Percentiles rank a stretch among this genome's conserved stretches.
phyloP scores from a whole-genome alignment of 2,888 invertebrate species.

The Brassicogethes aeneus region DNA sequence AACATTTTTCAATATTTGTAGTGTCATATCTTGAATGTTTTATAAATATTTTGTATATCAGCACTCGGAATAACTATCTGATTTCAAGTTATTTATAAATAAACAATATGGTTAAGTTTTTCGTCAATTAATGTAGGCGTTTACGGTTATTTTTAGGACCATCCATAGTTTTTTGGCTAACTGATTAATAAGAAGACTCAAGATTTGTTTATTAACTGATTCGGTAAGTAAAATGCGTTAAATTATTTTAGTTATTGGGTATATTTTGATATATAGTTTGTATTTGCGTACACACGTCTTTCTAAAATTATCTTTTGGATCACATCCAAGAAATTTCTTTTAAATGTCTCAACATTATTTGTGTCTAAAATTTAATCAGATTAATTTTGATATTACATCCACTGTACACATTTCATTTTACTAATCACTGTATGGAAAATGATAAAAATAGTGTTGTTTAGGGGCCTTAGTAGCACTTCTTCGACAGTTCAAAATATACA shows the following conservation, averaged over 20 bases:
- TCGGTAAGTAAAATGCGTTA: slow-evolving; percentile 26
- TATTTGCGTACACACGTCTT: slow-evolving; percentile 28
- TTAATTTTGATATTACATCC: no score
- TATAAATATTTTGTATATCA: no score
- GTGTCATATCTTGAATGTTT: slow-evolving; percentile 15
- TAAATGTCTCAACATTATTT: slow-evolving; percentile 20
- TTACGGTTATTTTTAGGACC: slow-evolving; percentile 22
- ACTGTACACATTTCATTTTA: no score
- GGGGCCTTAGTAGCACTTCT: no score
- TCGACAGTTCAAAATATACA: no score
- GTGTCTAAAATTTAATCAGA: no score
- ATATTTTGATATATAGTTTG: slow-evolving; percentile 16
- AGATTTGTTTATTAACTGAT: slow-evolving; percentile 29
- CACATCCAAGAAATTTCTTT: slow-evolving; percentile 12
- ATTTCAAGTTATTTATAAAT: no score
- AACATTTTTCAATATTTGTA: slow-evolving; percentile 26
- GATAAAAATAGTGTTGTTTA: no score
- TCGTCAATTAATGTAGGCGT: no score
- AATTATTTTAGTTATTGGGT: slow-evolving; percentile 15
- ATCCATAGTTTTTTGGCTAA: slow-evolving; percentile 16
- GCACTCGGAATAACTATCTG: no score
- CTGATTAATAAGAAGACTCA: slow-evolving; percentile 17
- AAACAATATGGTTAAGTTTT: no score
- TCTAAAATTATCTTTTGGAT: slow-evolving; percentile 34
- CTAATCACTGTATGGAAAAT: no score